These are phyloP conservation scores for Nasonia longicornis DNA, from an alignment of 1,140 invertebrate species.

Conservation along the genomic window DNA sequence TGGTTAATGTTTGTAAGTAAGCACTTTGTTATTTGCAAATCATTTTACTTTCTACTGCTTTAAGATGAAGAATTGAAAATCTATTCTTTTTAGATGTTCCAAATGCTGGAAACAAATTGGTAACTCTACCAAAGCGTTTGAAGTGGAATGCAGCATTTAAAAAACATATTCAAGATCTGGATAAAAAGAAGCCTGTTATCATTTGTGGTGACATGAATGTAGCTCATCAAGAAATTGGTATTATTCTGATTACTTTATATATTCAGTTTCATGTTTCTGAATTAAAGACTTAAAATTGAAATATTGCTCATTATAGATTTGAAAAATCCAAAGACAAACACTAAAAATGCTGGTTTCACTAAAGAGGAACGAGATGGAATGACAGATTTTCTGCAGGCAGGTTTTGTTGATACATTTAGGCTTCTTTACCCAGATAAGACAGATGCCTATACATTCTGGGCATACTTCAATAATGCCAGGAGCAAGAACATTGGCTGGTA, in stretches of 20 bases:
- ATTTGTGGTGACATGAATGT: constrained; percentile 98
- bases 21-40: background rate
- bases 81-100: constrained; percentile 74
- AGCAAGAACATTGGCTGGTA: constrained; percentile 95
- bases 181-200: constrained; percentile 93
- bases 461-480: constrained; percentile 87
- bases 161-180: constrained; percentile 82
- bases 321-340: constrained; percentile 94
- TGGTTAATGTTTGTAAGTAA: constrained; percentile 81
- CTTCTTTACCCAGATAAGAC: constrained; percentile 88
- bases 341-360: constrained; percentile 95
- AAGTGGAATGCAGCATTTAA: constrained; percentile 91
- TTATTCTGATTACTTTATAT: constrained; percentile 28
- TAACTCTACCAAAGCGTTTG: constrained; percentile 88
- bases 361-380: constrained; percentile 93
- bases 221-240: constrained; percentile 94
- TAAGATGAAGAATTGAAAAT: constrained; percentile 28
- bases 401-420: constrained; percentile 91
- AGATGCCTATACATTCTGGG: constrained; percentile 95
- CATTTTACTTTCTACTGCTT: background rate
- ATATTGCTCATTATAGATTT: constrained; percentile 77
- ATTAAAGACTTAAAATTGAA: background rate
- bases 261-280: background rate
- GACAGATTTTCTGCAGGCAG: constrained; percentile 81
- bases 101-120: constrained; percentile 83